A percentile compares a stretch with the other conserved stretches of the same genome.
These are phyloP conservation scores for Lordiphosa andalusiaca DNA, from an alignment of 2,888 invertebrate species.

Conservation along the genomic window DNA sequence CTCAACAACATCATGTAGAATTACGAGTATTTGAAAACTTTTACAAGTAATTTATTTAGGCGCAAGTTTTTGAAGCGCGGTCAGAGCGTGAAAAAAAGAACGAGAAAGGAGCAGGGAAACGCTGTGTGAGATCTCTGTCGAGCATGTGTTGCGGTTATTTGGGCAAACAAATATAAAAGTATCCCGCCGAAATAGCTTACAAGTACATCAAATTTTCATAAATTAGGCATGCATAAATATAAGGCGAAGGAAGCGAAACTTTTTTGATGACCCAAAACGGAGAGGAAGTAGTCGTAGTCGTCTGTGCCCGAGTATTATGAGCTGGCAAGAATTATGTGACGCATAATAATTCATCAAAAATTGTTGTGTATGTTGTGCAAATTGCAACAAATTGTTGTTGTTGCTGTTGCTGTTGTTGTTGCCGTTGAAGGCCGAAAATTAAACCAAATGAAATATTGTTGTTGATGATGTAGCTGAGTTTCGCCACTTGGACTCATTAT, in stretches of 20 bases:
- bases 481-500: conserved; percentile 1
- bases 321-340: conserved; percentile 69
- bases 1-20: conserved; percentile 74
- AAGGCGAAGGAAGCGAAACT: conserved; percentile 50
- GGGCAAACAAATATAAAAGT: conserved; percentile 72
- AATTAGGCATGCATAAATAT: conserved; percentile 74
- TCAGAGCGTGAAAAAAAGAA: conserved; percentile 42
- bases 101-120: conserved; percentile 1
- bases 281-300: conserved; percentile 7
- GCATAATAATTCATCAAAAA: conserved; percentile 67
- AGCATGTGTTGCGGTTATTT: conserved; percentile 67
- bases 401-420: conserved; percentile 4
- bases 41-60: conserved; percentile 74
- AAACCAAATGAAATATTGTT: conserved; percentile 58
- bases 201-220: conserved; percentile 75
- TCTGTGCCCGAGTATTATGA: conserved; percentile 50
- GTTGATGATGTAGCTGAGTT: conserved; percentile 39
- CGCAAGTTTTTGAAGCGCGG: conserved; percentile 65
- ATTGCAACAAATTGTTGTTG: conserved; percentile 62
- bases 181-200: conserved; percentile 71
- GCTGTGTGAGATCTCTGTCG: conserved; percentile 33
- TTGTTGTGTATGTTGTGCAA: conserved; percentile 48
- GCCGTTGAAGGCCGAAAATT: conserved; percentile 38
- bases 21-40: conserved; percentile 75
- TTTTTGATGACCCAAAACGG: conserved; percentile 30